Percentiles rank a stretch among this genome's conserved stretches.
Conservation (phyloP, 2,113 vertebrate species). For the Lagopus leucura region DNA sequence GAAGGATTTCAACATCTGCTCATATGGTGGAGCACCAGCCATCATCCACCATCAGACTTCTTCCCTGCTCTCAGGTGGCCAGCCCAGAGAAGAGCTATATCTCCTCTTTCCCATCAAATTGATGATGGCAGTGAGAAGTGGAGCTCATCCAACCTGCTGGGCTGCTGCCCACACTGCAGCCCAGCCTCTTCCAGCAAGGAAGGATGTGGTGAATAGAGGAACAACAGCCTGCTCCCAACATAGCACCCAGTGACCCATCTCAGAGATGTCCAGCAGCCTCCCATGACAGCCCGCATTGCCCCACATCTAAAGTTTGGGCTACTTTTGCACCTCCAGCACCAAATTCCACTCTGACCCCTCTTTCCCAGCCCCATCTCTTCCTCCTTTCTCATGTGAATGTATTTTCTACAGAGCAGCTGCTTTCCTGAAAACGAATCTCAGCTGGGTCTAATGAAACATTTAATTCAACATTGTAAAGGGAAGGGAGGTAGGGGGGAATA, state of each 20-base stretch:
- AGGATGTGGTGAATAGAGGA: slow-evolving; percentile 20
- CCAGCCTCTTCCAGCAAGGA: not conserved
- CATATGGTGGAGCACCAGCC: not conserved
- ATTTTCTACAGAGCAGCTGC: slow-evolving; percentile 39
- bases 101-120: not conserved
- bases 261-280: not conserved
- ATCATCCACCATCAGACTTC: not conserved
- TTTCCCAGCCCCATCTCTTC: not conserved
- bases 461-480: slow-evolving; percentile 21
- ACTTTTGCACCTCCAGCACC: not conserved
- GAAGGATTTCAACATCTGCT: not conserved
- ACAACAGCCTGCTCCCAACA: not conserved
- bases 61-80: not conserved
- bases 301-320: not conserved
- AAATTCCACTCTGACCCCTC: not conserved
- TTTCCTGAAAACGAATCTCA: slow-evolving; percentile 11
- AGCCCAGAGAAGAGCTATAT: slow-evolving; percentile 4
- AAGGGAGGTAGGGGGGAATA: not conserved
- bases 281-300: not conserved
- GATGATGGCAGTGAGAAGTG: not conserved
- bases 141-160: slow-evolving; percentile 45
- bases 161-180: not conserved
- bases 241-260: not conserved
- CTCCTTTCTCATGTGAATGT: not conserved
- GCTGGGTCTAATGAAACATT: slow-evolving; percentile 36